Conservation (phyloP, 2,113 vertebrate genomes). For the Perccottus glenii region DNA sequence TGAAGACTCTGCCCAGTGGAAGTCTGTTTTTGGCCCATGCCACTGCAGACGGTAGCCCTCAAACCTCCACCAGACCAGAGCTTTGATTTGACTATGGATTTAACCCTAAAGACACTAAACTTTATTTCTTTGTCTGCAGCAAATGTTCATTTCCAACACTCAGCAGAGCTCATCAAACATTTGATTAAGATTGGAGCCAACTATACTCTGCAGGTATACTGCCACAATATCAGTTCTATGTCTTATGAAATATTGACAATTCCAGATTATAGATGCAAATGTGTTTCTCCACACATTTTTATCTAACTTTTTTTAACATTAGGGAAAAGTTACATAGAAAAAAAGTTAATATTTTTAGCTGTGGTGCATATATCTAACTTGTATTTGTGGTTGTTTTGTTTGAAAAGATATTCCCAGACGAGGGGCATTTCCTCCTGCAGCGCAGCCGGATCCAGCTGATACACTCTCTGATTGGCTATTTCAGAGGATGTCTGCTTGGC, state of each 20-base stretch:
- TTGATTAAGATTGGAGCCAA: constrained; percentile 93
- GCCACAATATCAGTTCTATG: too few species aligned
- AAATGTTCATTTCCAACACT: constrained; percentile 96
- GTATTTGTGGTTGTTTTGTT: neutral
- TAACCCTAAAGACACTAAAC: constrained; percentile 11
- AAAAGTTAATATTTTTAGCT: too few species aligned
- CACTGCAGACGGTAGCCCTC: constrained; percentile 88
- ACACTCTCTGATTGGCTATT: constrained; percentile 90
- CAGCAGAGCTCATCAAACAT: constrained; percentile 95
- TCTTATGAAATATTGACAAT: too few species aligned
- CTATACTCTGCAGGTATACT: constrained; percentile 93
- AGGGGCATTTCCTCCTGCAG: constrained; percentile 89
- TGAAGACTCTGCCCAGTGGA: constrained; percentile 87
- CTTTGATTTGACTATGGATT: constrained; percentile 18
- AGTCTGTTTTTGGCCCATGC: constrained; percentile 91
- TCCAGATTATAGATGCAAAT: too few species aligned
- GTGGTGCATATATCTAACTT: neutral
- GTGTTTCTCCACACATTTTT: too few species aligned
- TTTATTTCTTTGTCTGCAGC: constrained; percentile 75
- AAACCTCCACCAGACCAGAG: neutral
- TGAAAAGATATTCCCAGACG: constrained; percentile 93
- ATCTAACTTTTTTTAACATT: too few species aligned
- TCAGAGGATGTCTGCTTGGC: constrained; percentile 90
- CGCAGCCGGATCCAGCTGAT: constrained; percentile 90
- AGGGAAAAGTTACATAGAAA: too few species aligned